phyloP scores from a whole-genome alignment of 2,888 invertebrate species.

The Thalpophila matura region DNA sequence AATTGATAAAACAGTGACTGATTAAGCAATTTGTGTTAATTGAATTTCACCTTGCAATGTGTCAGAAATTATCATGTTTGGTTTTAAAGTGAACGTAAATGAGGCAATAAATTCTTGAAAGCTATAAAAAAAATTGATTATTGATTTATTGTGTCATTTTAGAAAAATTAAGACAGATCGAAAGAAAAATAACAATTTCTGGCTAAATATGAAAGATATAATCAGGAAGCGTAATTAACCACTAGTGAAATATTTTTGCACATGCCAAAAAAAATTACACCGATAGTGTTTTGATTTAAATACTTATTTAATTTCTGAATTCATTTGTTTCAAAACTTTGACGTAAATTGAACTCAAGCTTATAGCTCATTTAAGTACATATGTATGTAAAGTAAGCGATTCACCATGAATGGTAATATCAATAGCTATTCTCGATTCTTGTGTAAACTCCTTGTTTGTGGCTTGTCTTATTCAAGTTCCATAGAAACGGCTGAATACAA shows the following conservation, averaged over 20 bases:
- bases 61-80: conserved; percentile 10
- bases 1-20: conserved; percentile 39
- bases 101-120: conserved; percentile 8
- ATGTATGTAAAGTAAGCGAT: conserved; percentile 46
- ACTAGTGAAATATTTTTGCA: no score
- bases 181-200: background rate
- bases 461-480: conserved; percentile 60
- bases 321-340: conserved; percentile 12
- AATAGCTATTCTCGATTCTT: conserved; percentile 63
- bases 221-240: no score
- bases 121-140: background rate
- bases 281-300: no score
- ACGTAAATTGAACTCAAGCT: conserved; percentile 23
- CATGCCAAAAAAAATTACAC: no score
- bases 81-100: conserved; percentile 12
- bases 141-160: background rate
- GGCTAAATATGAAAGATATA: no score
- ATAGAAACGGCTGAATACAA: conserved; percentile 58
- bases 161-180: background rate
- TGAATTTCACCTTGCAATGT: conserved; percentile 21
- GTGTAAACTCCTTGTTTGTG: conserved; percentile 61
- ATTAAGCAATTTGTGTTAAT: conserved; percentile 36
- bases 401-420: conserved; percentile 64
- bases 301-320: no score
- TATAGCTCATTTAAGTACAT: conserved; percentile 28